A percentile compares a stretch with the other conserved stretches of the same genome.
Conservation (phyloP, 1,140 invertebrate genomes). For the Littorina saxatilis region DNA sequence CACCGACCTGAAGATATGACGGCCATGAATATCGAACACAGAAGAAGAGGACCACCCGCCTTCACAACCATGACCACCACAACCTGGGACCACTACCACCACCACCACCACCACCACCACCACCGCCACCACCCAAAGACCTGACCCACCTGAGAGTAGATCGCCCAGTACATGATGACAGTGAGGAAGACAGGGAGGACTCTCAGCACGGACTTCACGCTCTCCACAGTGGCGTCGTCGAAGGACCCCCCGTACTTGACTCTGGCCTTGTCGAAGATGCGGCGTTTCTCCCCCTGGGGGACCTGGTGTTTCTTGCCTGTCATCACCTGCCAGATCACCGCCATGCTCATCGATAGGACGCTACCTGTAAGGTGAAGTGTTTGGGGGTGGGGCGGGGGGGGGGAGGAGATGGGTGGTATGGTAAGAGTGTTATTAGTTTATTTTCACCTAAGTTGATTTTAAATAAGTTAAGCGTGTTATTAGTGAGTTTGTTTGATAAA, state of each 20-base stretch:
- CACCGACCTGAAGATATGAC: no score
- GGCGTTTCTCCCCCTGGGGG: constrained; percentile 45
- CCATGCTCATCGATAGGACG: constrained; percentile 69
- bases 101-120: no score
- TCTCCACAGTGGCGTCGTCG: constrained; percentile 76
- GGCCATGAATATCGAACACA: no score
- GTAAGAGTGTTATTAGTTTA: no score
- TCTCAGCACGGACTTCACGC: constrained; percentile 73
- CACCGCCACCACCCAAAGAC: no score
- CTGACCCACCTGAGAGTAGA: constrained; percentile 77
- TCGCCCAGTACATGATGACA: constrained; percentile 77
- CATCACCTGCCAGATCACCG: constrained; percentile 68
- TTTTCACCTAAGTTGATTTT: no score
- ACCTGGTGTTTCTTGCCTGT: neutral
- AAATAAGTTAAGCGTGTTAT: no score
- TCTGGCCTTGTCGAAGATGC: constrained; percentile 74
- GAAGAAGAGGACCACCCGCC: no score
- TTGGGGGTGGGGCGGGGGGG: neutral
- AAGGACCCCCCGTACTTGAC: constrained; percentile 76
- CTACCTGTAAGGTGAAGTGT: constrained; percentile 62
- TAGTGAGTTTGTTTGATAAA: no score
- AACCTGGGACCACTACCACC: no score
- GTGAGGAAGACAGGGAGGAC: constrained; percentile 75
- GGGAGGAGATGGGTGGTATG: neutral
- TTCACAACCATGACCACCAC: no score